Evolutionary conservation across 2,888 invertebrate species (phyloP).

Genomic region (Tholera decimalis): DNA sequence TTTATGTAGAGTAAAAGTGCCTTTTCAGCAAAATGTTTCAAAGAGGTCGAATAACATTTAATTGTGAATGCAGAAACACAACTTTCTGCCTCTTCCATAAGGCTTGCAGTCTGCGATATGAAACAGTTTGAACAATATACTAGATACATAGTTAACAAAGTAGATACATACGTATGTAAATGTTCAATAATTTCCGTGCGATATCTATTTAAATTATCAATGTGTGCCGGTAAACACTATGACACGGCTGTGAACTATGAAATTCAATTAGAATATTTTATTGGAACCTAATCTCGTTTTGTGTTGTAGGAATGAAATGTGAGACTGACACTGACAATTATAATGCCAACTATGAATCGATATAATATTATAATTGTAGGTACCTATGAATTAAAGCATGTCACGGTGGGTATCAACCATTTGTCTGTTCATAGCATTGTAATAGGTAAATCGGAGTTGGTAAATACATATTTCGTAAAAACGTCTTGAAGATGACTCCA

Average conservation of each 20-base stretch:
- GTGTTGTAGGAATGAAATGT: slow-evolving; percentile 36
- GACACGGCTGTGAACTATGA: slow-evolving; percentile 49
- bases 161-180: slow-evolving; percentile 1
- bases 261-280: slow-evolving; percentile 63
- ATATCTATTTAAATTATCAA: slow-evolving; percentile 59
- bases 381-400: no score
- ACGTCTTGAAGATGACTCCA: no score
- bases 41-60: not conserved
- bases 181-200: slow-evolving; percentile 41
- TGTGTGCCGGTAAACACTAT: slow-evolving; percentile 37
- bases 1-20: not conserved
- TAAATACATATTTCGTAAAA: not conserved
- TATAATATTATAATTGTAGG: no score
- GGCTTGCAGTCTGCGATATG: not conserved
- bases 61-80: not conserved
- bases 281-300: slow-evolving; percentile 52
- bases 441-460: not conserved
- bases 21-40: not conserved
- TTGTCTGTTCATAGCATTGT: not conserved
- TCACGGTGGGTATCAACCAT: not conserved
- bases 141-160: slow-evolving; percentile 12
- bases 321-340: slow-evolving; percentile 16
- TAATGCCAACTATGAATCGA: slow-evolving; percentile 12
- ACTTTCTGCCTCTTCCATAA: not conserved
- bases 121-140: slow-evolving; percentile 13